phyloP scores from a whole-genome alignment of 1,140 invertebrate species.

The Drosophila repleta region DNA sequence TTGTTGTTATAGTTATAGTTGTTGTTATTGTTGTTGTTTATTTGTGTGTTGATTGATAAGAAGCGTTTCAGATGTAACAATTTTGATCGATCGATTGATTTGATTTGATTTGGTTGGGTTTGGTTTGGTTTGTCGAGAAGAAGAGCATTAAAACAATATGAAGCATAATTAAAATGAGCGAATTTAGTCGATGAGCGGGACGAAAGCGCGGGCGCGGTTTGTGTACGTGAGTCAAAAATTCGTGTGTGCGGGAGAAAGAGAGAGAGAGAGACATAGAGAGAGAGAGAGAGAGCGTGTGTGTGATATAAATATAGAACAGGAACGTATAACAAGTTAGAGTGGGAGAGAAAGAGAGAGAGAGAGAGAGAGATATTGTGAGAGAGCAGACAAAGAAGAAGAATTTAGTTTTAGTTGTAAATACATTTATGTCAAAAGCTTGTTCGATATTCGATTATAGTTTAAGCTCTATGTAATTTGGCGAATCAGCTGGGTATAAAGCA shows the following conservation, averaged over 20 bases:
- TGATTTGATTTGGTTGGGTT: too few relatives aligned
- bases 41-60: constrained; percentile 38
- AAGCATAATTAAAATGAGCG: constrained; percentile 29
- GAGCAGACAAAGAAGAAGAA: constrained; percentile 79
- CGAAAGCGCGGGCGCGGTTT: constrained; percentile 23
- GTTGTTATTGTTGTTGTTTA: constrained; percentile 40
- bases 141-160: constrained; percentile 29
- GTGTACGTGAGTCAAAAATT: constrained; percentile 15
- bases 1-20: constrained; percentile 28
- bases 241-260: constrained; percentile 22
- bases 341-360: constrained; percentile 38
- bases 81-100: constrained; percentile 36
- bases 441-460: constrained; percentile 16
- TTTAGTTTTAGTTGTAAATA: constrained; percentile 43
- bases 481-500: constrained; percentile 30
- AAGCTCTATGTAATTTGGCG: constrained; percentile 22
- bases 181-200: constrained; percentile 16
- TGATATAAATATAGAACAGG: constrained; percentile 19
- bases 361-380: constrained; percentile 64
- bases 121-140: constrained; percentile 23
- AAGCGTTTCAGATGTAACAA: constrained; percentile 37
- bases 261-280: constrained; percentile 42
- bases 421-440: constrained; percentile 36
- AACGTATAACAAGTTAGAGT: constrained; percentile 21
- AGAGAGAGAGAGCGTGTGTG: constrained; percentile 48